Percentiles rank a stretch among this genome's conserved stretches.
These are phyloP conservation scores for Lagopus muta DNA, from an alignment of 2,113 vertebrate genomes.

Conservation along the genomic window DNA sequence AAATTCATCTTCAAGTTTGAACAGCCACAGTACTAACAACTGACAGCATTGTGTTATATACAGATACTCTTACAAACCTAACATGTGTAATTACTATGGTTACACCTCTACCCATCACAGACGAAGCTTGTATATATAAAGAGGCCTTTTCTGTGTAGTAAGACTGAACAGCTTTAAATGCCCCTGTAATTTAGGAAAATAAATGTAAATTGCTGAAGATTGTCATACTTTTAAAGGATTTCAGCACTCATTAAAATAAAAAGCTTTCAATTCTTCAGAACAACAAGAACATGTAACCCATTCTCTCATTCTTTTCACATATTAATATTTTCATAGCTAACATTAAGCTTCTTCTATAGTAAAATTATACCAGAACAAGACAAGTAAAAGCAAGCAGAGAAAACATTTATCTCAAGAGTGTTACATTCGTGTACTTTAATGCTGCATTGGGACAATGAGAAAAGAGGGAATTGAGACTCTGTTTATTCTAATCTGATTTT, in stretches of 20 bases:
- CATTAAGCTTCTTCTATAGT: background rate
- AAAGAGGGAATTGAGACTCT: background rate
- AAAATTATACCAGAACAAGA: background rate
- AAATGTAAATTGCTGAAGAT: slow-evolving; percentile 22
- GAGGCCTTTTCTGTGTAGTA: background rate
- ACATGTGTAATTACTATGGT: slow-evolving; percentile 41
- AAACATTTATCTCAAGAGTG: background rate
- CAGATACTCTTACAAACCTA: slow-evolving; percentile 8
- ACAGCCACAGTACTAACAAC: slow-evolving; percentile 1
- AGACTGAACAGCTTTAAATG: background rate
- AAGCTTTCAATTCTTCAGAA: background rate
- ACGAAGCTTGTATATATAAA: background rate
- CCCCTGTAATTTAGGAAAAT: background rate
- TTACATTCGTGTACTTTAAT: background rate
- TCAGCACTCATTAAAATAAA: background rate
- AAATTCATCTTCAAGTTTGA: background rate
- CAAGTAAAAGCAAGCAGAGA: background rate
- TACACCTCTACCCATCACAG: slow-evolving; percentile 1
- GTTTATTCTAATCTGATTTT: background rate
- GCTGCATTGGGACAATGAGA: background rate
- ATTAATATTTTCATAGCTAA: background rate
- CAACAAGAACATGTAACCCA: background rate
- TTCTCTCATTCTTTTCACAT: background rate
- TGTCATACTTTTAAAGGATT: background rate
- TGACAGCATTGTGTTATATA: slow-evolving; percentile 12